These are phyloP conservation scores for Chiloscyllium plagiosum DNA, from an alignment of 2,113 vertebrate species.

Conservation along the genomic window DNA sequence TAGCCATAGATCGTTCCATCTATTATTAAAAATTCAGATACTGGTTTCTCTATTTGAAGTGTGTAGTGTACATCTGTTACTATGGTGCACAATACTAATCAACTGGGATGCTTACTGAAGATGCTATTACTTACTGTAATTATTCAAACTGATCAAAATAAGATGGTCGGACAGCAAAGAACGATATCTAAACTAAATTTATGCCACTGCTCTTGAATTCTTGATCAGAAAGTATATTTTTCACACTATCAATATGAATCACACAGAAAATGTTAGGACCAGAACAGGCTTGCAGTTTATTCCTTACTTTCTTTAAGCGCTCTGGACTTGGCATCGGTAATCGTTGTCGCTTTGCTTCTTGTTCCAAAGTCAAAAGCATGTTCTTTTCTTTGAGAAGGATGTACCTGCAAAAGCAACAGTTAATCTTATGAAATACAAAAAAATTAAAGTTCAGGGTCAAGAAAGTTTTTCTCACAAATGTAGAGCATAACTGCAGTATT, in stretches of 20 bases:
- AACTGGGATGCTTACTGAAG: neutral
- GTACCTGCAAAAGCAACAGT: constrained; percentile 69
- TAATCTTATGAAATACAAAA: constrained; percentile 9
- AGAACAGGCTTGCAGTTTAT: neutral
- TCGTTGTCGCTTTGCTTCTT: constrained; percentile 77
- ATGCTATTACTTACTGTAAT: neutral
- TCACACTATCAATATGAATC: neutral
- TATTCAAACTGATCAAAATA: neutral
- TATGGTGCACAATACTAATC: neutral
- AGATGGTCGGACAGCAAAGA: neutral
- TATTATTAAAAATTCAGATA: constrained; percentile 43
- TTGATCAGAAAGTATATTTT: neutral
- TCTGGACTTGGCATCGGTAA: constrained; percentile 85
- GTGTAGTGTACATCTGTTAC: too few species aligned
- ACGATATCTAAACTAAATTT: neutral
- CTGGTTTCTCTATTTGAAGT: too few species aligned
- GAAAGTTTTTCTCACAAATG: neutral
- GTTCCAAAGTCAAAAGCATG: constrained; percentile 84
- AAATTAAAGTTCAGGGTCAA: neutral
- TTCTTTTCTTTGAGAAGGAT: constrained; percentile 92
- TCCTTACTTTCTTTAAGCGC: constrained; percentile 76
- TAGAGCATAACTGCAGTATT: neutral
- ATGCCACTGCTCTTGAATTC: neutral
- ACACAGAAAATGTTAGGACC: neutral
- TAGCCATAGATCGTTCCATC: constrained; percentile 76